Evolutionary conservation across 2,113 vertebrate species (phyloP), one percentile per base, ranked within the genome.

Genomic region (Oreochromis niloticus): DNA sequence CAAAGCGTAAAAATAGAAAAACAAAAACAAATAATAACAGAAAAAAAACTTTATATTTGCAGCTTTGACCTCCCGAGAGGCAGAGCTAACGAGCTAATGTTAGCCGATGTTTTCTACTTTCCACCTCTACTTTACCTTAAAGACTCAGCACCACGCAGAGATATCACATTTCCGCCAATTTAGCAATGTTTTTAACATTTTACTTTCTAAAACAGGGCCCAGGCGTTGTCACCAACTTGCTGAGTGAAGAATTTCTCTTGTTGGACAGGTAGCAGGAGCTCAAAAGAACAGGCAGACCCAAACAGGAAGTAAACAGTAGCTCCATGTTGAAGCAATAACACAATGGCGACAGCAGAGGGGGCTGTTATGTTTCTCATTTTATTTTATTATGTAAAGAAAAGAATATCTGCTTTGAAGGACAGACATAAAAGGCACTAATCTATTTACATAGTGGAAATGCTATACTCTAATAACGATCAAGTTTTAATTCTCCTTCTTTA

Each of bases 221-320:
- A 87, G 36, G 19, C 4, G 24, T 27, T 27, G 24, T 27, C 32
- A 63, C 4, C 17, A 3, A 83, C 54, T 14, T 56, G 7, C n/a
- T 32, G 19, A 3, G 7, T 41, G 46, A 63, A 32, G n/a, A 55
- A n/a, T 10, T 27, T 16, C 8, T 13, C 8, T 34, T 32, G 22
- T 22, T 46, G 12, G 2, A 6, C 1, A 4, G 2, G 50, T 22
- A 36, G 22, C 22, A 36, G 57, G 2, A 32, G 6, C n/a, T 14
- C 13, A 81, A 86, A 71, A 89, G 91, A 92, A 94, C 9, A 16
- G 81, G 82, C 12, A 63, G 3, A 30, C 4, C 11, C 32, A 63
- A 83, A 89, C 88, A 54, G 92, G 94, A 94, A 91, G 94, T 94
- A 92, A 91, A 93, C 89, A 79, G 13, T 6, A 12, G 2, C 19